phyloP scores from a whole-genome alignment of 2,888 invertebrate species.

The Tolmerus cingulatus region DNA sequence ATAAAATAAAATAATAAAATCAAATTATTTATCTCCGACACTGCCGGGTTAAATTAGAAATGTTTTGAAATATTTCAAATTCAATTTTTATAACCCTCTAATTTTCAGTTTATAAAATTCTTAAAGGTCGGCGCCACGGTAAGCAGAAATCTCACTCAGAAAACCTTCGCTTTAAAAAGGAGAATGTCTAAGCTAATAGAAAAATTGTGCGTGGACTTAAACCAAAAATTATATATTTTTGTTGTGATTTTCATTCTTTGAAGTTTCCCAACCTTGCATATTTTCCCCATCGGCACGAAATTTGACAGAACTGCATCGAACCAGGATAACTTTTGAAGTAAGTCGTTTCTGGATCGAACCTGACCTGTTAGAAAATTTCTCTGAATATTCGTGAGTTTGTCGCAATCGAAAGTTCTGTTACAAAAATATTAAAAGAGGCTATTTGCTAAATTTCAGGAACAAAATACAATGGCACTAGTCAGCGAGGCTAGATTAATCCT shows the following conservation, averaged over 20 bases:
- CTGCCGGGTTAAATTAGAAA: too few species aligned
- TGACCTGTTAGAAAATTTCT: neutral
- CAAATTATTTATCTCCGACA: too few species aligned
- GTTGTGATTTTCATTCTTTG: neutral
- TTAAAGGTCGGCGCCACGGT: neutral
- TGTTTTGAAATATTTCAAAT: too few species aligned
- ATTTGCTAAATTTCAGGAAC: neutral
- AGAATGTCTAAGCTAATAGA: neutral
- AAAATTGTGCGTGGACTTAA: neutral
- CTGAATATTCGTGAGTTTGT: neutral
- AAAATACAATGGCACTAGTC: constrained; percentile 55
- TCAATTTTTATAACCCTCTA: too few species aligned
- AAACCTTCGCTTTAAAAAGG: neutral
- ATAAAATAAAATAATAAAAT: too few species aligned
- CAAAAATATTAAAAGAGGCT: neutral
- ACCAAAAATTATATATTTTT: neutral
- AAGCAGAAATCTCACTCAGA: neutral
- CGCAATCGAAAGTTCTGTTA: neutral
- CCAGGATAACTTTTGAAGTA: neutral
- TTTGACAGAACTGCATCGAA: neutral
- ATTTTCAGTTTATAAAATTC: neutral
- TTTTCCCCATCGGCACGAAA: neutral
- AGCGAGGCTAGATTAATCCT: constrained; percentile 59
- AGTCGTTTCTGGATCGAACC: neutral
- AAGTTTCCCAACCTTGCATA: neutral